Base-by-base conservation (phyloP, 2,797 vertebrate species). In the Natrix natrix region DNA sequence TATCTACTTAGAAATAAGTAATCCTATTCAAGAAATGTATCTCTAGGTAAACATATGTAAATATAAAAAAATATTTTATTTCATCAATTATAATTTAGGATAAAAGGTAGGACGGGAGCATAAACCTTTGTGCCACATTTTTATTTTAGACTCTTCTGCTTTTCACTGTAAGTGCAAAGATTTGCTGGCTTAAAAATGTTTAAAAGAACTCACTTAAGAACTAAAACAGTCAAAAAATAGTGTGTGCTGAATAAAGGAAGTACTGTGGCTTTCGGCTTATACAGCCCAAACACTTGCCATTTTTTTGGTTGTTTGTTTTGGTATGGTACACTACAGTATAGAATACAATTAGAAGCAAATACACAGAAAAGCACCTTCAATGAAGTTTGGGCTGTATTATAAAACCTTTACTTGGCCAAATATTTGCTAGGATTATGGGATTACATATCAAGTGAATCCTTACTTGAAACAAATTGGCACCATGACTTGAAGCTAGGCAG, bases 131-230 rank as follows among this genome's bases (percentile, higher is more conserved):
- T 94, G 32, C 22, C 16, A 0, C 16, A 13, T 54, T 37, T 89
- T 89, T 48, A 48, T 93, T 95, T 90, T 28, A 90, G 13, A 93
- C 17, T 16, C 87, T 13, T 8, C 87, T n/a, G 22, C n/a, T 91
- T 91, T 8, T 16, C 32, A n/a, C 78, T 78, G 1, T 93, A 13
- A 88, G 74, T 90, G 37, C n/a, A 92, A 92, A 74, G 1, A 86
- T 28, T 16, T 28, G 43, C n/a, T 89, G 1, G 3, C 52, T 91
- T 12, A 93, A 94, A 37, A 0, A 59, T 4, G 90, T 26, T 17
- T 83, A 95, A 95, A 61, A 8, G 88, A 92, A 63, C 8, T 60
- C 63, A 63, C 8, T 60, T 59, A 3, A 91, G n/a, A 7, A 78
- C 87, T 74, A 24, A 4, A 94, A 87, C 0, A 4, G 24, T 26